These are phyloP conservation scores for Ylistrum balloti DNA, from an alignment of 1,140 invertebrate species.

Conservation along the genomic window DNA sequence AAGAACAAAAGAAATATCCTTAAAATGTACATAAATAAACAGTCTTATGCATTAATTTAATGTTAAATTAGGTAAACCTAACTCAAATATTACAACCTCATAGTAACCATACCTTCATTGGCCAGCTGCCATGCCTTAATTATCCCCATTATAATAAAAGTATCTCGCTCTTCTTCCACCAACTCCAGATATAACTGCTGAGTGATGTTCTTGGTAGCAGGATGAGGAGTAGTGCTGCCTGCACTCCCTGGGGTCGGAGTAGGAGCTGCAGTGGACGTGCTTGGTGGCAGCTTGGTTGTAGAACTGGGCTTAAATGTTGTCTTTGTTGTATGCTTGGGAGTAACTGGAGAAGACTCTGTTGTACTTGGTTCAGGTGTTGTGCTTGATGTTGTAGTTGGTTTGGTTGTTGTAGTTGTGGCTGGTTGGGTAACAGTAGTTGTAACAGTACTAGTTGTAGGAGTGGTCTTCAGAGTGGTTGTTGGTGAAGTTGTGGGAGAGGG, in stretches of 20 bases:
- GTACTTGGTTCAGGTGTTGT: background rate
- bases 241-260: background rate
- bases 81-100: background rate
- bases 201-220: background rate
- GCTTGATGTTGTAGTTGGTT: background rate
- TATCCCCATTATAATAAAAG: background rate
- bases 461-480: background rate
- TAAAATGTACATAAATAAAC: too few relatives aligned
- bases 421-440: background rate
- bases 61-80: too few relatives aligned
- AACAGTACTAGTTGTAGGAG: too few relatives aligned
- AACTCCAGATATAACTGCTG: background rate
- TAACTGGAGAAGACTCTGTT: background rate
- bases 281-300: background rate
- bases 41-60: too few relatives aligned
- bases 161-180: conserved; percentile 41
- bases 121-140: background rate
- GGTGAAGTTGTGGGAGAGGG: conserved; percentile 13
- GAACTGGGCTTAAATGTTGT: background rate
- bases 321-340: background rate
- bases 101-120: conserved; percentile 36
- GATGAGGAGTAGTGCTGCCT: background rate
- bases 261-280: background rate
- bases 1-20: too few relatives aligned
- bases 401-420: conserved; percentile 35